Evolutionary conservation across 2,797 vertebrate genomes (phyloP).

Genomic region (Mormyrus hasselquistii): DNA sequence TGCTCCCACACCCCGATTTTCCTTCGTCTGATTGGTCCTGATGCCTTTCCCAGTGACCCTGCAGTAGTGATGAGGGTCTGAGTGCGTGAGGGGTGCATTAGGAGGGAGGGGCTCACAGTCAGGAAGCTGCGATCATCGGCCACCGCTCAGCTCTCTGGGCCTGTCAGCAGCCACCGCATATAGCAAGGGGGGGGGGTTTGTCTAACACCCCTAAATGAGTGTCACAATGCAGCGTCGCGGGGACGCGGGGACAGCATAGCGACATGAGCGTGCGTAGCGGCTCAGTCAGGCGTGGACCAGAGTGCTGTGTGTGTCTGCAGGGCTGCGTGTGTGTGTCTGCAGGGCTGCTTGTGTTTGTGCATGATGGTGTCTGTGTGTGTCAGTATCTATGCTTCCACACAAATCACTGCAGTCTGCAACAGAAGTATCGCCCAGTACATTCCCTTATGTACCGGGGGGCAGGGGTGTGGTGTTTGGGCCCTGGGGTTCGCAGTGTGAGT

Average conservation of each 20-base stretch:
- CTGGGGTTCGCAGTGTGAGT: background rate
- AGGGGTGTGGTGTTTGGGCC: background rate
- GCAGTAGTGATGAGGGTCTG: background rate
- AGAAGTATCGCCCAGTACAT: background rate
- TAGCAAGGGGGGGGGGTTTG: background rate
- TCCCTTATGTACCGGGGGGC: background rate
- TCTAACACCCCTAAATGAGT: background rate
- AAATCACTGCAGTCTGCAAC: background rate
- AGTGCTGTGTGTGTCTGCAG: slow-evolving; percentile 8
- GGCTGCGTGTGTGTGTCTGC: background rate
- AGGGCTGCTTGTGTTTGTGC: background rate
- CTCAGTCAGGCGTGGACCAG: background rate
- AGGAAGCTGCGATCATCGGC: background rate
- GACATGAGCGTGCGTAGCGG: background rate
- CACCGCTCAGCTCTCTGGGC: background rate
- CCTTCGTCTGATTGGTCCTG: background rate
- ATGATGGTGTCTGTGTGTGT: background rate
- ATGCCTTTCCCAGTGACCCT: background rate
- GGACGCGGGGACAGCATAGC: background rate
- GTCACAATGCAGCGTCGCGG: background rate
- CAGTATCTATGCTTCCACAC: background rate
- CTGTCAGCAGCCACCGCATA: background rate
- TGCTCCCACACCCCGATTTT: background rate
- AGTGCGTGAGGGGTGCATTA: background rate
- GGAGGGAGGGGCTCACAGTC: background rate